Conservation (phyloP, 2,888 invertebrate species). For the Ophion ventricosus region DNA sequence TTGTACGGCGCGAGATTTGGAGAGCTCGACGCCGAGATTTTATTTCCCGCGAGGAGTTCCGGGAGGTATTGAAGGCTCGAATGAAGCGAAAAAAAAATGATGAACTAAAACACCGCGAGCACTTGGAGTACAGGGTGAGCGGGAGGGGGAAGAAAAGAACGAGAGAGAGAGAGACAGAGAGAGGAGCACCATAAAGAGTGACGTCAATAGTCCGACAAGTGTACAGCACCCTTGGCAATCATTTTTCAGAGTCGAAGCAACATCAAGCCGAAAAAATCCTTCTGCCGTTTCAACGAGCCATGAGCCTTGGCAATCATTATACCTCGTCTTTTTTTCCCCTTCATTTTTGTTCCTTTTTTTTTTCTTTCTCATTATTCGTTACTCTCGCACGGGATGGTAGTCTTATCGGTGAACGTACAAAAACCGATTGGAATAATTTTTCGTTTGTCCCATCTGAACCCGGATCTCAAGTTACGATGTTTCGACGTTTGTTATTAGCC, state of each 20-base stretch:
- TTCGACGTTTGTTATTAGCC: too few species aligned
- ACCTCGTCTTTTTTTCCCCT: not conserved
- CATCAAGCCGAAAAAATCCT: constrained; percentile 1
- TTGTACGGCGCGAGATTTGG: not conserved
- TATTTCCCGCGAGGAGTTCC: not conserved
- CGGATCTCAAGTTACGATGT: too few species aligned
- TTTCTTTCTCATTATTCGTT: not conserved
- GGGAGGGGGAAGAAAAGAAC: not conserved
- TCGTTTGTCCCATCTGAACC: not conserved
- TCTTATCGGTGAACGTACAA: not conserved
- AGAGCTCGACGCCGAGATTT: constrained; percentile 4
- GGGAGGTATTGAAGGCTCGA: not conserved
- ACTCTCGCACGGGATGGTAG: not conserved
- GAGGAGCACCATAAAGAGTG: constrained; percentile 17
- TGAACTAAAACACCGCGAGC: constrained; percentile 6
- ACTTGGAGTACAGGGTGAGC: not conserved
- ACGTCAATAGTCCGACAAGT: constrained; percentile 31
- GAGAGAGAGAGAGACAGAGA: constrained; percentile 10
- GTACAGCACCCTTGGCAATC: not conserved
- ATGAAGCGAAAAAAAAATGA: constrained; percentile 24
- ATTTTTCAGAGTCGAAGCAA: constrained; percentile 17
- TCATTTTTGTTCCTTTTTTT: not conserved
- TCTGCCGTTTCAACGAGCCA: not conserved
- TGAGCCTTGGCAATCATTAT: not conserved
- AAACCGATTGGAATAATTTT: not conserved